phyloP scores from a whole-genome alignment of 2,113 vertebrate genomes.

The Hemiprocne comata region DNA sequence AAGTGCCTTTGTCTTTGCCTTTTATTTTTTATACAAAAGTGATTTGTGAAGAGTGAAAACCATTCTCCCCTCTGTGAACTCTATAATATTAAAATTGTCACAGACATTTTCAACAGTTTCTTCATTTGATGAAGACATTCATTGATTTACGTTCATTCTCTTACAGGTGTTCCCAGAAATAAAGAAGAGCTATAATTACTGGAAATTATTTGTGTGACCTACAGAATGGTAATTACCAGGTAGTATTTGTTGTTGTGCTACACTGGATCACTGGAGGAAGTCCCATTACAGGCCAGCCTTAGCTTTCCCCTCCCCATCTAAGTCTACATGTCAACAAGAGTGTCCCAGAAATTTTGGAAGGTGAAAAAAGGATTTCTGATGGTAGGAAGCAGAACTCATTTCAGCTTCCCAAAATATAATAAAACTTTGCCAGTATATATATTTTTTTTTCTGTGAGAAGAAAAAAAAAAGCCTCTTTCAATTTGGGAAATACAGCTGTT shows the following conservation, averaged over 20 bases:
- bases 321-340: rapidly evolving
- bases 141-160: neutral
- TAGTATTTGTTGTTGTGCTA: neutral
- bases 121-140: neutral
- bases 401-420: neutral
- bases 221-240: neutral
- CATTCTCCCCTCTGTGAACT: neutral
- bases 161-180: neutral
- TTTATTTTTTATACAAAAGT: neutral
- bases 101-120: neutral
- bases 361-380: neutral
- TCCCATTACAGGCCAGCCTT: neutral
- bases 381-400: neutral
- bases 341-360: neutral
- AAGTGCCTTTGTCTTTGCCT: neutral
- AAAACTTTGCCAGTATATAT: neutral
- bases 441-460: neutral
- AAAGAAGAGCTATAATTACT: neutral
- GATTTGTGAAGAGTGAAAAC: neutral
- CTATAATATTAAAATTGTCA: neutral
- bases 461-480: neutral
- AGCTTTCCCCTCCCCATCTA: neutral
- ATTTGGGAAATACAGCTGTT: neutral
- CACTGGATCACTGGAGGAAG: neutral
- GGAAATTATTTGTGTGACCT: neutral